Evolutionary conservation across 2,888 invertebrate species (phyloP).

Genomic region (Lepidocyrtoides sp.): DNA sequence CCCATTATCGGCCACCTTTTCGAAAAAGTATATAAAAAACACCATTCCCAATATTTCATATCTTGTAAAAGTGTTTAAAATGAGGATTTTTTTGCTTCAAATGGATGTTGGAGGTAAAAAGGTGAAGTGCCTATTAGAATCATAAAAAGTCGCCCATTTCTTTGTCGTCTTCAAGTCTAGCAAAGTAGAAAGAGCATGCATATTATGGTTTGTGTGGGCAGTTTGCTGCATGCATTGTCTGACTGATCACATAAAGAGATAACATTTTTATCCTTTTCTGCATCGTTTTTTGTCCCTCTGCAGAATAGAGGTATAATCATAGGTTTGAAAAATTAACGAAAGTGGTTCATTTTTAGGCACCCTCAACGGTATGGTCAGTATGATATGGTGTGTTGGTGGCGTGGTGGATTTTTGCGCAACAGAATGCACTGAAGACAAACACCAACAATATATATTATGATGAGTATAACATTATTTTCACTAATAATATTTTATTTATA

Average conservation of each 20-base stretch:
- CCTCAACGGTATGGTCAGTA: not conserved
- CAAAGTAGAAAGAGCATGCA: not conserved
- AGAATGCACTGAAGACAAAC: not conserved
- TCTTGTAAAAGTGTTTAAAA: not conserved
- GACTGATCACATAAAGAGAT: not conserved
- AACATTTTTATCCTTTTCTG: slow-evolving; percentile 32
- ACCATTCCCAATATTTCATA: too few species aligned
- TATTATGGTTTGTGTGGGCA: slow-evolving; percentile 1
- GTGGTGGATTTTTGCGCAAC: not conserved
- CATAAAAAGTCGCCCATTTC: too few species aligned
- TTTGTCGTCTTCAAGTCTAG: slow-evolving; percentile 34
- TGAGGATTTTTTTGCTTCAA: too few species aligned
- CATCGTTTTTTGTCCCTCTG: not conserved
- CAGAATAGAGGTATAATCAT: slow-evolving; percentile 5
- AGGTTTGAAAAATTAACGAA: slow-evolving; percentile 47
- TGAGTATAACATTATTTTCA: not conserved
- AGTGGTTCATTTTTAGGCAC: slow-evolving; percentile 35
- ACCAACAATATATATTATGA: not conserved
- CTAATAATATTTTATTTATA: slow-evolving; percentile 47
- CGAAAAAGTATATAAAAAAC: not conserved
- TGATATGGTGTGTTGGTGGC: not conserved
- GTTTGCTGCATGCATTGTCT: slow-evolving; percentile 24
- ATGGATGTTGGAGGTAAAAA: not conserved
- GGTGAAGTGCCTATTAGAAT: not conserved
- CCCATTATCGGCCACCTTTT: not conserved